Base-by-base conservation (phyloP, 2,888 invertebrate genomes). In the Odontocolon sp. region DNA sequence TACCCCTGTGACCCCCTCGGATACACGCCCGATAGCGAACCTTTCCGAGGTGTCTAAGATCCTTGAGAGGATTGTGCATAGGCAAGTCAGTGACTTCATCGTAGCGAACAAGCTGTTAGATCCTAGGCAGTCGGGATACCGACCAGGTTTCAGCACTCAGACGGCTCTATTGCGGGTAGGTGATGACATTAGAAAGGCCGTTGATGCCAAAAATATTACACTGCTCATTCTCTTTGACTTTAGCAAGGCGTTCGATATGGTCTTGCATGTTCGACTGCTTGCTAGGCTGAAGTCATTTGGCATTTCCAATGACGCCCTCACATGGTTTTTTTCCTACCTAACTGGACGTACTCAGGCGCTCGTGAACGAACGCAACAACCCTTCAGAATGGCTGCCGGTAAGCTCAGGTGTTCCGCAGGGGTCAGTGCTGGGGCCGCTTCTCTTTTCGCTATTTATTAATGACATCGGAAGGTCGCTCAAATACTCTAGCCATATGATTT, bases 221-320 rank as follows among this genome's bases (percentile, higher is more conserved):
- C 50, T 66, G 2, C 16, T 33, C 2, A 21, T 66, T 1, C 16
- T 71, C 4, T 71, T 71, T 14, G 63, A 71, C 8, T 31, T 50
- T 31, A 28, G 26, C 3, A 50, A 50, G 3, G 52, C 52, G 0
- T 18, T 50, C 8, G 52, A 50, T 11, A 16, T n/a, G 0, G 52
- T 50, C 0, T 31, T 8, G 1, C 52, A 50, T 16, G 11, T 11
- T 1, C n/a, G n/a, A 0, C 8, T 50, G 0, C 14, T 50, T 0
- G 4, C 3, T 2, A 50, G 21, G 11, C 11, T 50, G 1, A 31
- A 18, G 11, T 31, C n/a, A n/a, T n/a, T n/a, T n/a, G n/a, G n/a
- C n/a, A n/a, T n/a, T n/a, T n/a, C n/a, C n/a, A n/a, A n/a, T n/a
- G n/a, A n/a, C n/a, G n/a, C n/a, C n/a, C 26, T 1, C 14, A 16